Conservation (phyloP, 2,888 invertebrate species). For the Tenthredo amoena region DNA sequence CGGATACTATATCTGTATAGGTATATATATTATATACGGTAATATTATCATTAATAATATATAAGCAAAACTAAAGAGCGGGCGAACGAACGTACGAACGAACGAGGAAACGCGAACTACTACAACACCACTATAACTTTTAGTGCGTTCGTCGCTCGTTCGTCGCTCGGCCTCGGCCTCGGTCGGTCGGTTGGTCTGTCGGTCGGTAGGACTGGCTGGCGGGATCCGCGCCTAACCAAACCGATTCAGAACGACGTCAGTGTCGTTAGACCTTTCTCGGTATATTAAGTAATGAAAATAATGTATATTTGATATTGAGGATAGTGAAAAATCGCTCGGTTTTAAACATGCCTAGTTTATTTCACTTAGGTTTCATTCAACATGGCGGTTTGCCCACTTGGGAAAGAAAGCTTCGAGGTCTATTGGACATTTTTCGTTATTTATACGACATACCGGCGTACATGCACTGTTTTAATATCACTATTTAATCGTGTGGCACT, state of each 20-base stretch:
- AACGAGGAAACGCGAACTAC: slow-evolving; percentile 43
- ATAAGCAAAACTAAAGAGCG: background rate
- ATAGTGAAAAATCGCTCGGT: slow-evolving; percentile 12
- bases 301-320: background rate
- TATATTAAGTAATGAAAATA: background rate
- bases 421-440: slow-evolving; percentile 64
- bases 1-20: background rate
- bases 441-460: slow-evolving; percentile 63
- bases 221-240: slow-evolving; percentile 51
- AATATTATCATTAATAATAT: slow-evolving; percentile 2
- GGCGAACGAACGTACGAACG: slow-evolving; percentile 30
- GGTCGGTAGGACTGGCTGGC: slow-evolving; percentile 39
- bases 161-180: slow-evolving; percentile 49
- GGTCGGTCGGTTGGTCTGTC: slow-evolving; percentile 45
- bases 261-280: slow-evolving; percentile 24
- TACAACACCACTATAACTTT: slow-evolving; percentile 4
- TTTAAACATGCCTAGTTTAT: slow-evolving; percentile 60
- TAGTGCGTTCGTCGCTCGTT: slow-evolving; percentile 41
- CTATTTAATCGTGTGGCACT: slow-evolving; percentile 59
- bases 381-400: slow-evolving; percentile 79
- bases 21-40: background rate
- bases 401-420: slow-evolving; percentile 77
- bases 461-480: slow-evolving; percentile 64
- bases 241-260: slow-evolving; percentile 44
- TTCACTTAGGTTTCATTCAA: slow-evolving; percentile 77